A percentile compares a stretch with the other conserved stretches of the same genome.
phyloP scores from a whole-genome alignment of 2,113 vertebrate species.

The Ciconia maguari region DNA sequence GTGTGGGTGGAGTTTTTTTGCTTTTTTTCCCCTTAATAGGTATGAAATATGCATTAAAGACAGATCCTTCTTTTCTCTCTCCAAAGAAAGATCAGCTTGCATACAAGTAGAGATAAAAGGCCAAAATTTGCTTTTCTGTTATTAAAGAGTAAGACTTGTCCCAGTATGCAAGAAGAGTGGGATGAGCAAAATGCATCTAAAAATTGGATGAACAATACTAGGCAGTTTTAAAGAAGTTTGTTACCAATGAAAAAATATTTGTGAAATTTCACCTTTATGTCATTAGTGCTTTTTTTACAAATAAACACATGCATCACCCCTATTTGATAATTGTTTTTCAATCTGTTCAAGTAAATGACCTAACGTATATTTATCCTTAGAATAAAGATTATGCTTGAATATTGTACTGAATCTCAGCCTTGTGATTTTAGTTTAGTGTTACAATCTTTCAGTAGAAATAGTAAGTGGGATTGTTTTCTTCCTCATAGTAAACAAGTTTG shows the following conservation, averaged over 20 bases:
- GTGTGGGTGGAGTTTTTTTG: not conserved
- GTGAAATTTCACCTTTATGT: not conserved
- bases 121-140: not conserved
- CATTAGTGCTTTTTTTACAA: not conserved
- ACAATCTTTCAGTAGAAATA: not conserved
- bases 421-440: not conserved
- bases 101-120: not conserved
- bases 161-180: not conserved
- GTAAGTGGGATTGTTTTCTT: not conserved
- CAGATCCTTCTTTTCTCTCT: not conserved
- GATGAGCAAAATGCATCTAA: not conserved
- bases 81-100: not conserved
- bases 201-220: not conserved
- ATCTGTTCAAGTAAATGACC: not conserved
- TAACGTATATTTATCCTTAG: not conserved
- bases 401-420: not conserved
- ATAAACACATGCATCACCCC: not conserved
- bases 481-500: not conserved
- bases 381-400: not conserved
- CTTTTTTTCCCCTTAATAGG: not conserved
- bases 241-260: not conserved
- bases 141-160: not conserved
- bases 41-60: not conserved
- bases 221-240: not conserved
- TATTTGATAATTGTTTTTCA: not conserved